Evolutionary conservation across 2,797 vertebrate species (phyloP).

Genomic region (Hylomyscus alleni): DNA sequence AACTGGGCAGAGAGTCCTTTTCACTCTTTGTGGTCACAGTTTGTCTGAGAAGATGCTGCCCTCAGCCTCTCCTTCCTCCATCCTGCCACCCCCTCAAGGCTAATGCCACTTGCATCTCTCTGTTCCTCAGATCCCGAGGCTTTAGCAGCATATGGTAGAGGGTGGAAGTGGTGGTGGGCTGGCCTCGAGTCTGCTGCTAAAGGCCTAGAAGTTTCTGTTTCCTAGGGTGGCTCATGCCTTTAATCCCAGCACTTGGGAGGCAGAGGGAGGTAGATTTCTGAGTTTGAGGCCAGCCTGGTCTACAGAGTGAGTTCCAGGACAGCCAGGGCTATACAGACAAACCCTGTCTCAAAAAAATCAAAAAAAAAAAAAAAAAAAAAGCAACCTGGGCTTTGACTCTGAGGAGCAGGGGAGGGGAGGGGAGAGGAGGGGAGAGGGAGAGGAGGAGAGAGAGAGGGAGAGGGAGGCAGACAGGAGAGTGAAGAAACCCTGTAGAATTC

Average conservation of each 20-base stretch:
- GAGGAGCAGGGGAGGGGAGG: no score
- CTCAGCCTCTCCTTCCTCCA: background rate
- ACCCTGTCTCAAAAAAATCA: no score
- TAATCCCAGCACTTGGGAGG: no score
- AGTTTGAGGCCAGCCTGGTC: no score
- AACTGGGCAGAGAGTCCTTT: slow-evolving; percentile 24
- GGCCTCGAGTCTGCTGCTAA: background rate
- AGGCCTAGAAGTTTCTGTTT: slow-evolving; percentile 7
- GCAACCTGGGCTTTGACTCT: no score
- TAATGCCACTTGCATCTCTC: background rate
- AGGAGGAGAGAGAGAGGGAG: background rate
- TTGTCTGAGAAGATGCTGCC: background rate
- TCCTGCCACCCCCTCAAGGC: background rate
- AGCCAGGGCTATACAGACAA: no score
- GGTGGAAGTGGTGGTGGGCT: background rate
- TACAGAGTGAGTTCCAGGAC: no score
- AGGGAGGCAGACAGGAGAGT: background rate
- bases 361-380: no score
- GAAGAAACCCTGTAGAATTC: background rate
- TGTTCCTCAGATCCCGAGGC: background rate
- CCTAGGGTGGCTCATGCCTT: no score
- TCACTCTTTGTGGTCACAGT: background rate
- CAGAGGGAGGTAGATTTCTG: no score
- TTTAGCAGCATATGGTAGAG: background rate
- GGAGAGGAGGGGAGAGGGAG: no score